Evolutionary conservation across 1,140 invertebrate genomes (phyloP).

Genomic region (Temnothorax longispinosus): DNA sequence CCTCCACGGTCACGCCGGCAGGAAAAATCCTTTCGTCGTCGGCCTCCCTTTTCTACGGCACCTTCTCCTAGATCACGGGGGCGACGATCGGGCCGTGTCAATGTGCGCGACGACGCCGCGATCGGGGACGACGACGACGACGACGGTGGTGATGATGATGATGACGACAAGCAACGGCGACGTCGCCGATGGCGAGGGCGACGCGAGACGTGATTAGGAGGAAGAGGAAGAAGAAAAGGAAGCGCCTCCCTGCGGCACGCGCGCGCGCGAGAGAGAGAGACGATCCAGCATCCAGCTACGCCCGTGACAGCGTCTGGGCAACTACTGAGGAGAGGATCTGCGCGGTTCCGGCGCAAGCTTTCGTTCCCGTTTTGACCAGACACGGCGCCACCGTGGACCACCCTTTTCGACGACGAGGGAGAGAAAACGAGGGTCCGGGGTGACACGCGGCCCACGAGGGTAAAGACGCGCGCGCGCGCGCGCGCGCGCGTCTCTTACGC

Average conservation of each 20-base stretch:
- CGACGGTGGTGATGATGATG: background rate
- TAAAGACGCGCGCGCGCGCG: background rate
- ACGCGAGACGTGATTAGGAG: slow-evolving; percentile 68
- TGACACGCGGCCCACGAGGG: background rate
- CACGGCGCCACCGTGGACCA: slow-evolving; percentile 61
- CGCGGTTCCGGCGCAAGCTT: slow-evolving; percentile 79
- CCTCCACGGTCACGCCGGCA: slow-evolving; percentile 65
- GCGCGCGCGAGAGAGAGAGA: slow-evolving; percentile 76
- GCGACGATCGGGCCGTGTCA: slow-evolving; percentile 34
- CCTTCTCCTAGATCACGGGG: slow-evolving; percentile 64
- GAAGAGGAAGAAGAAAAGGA: slow-evolving; percentile 76
- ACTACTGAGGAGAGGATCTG: slow-evolving; percentile 80
- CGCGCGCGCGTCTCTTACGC: background rate
- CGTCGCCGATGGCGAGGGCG: slow-evolving; percentile 21
- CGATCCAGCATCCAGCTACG: slow-evolving; percentile 81
- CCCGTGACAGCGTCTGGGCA: slow-evolving; percentile 83
- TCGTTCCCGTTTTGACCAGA: slow-evolving; percentile 71
- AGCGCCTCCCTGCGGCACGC: slow-evolving; percentile 74
- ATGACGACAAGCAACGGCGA: slow-evolving; percentile 7
- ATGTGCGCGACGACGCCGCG: slow-evolving; percentile 36
- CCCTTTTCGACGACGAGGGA: slow-evolving; percentile 55
- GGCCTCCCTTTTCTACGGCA: slow-evolving; percentile 67
- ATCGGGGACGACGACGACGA: slow-evolving; percentile 10
- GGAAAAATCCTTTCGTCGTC: slow-evolving; percentile 59
- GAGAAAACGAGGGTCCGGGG: background rate